These are phyloP conservation scores for Odobenus rosmarus DNA, from an alignment of 2,113 vertebrate genomes.

Conservation along the genomic window DNA sequence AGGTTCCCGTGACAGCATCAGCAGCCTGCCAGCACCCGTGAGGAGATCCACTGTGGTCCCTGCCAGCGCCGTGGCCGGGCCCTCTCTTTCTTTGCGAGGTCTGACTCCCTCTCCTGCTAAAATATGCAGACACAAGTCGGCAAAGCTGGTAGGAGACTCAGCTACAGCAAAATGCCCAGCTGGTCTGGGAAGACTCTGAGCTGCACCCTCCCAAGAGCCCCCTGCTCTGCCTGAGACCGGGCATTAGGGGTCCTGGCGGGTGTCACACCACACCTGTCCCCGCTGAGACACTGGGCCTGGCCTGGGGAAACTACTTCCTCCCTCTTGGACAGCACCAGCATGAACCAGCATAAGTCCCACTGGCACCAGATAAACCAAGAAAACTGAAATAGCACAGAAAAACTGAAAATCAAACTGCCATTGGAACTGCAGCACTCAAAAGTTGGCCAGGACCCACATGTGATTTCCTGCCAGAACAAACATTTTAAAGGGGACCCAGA, in stretches of 20 bases:
- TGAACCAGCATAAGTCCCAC: fast-evolving
- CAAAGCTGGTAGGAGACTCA: neutral
- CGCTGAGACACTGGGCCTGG: fast-evolving
- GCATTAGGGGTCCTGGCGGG: fast-evolving
- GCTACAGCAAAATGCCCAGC: no score
- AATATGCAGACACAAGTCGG: neutral
- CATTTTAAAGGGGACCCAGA: no score
- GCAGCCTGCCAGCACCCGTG: fast-evolving
- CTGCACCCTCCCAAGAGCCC: neutral
- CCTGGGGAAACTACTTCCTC: neutral
- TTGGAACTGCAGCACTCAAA: fast-evolving
- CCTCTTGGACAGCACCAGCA: no score
- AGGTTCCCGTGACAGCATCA: no score
- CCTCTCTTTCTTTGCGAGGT: neutral
- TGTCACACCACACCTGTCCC: fast-evolving
- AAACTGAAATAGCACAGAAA: neutral
- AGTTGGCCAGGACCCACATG: fast-evolving
- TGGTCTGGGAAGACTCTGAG: neutral
- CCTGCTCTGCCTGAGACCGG: neutral
- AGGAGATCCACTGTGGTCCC: neutral
- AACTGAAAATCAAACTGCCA: fast-evolving
- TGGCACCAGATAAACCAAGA: neutral
- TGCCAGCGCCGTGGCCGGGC: fast-evolving
- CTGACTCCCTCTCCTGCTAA: neutral
- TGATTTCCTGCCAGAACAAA: neutral